Evolutionary conservation across 1,140 invertebrate genomes (phyloP).

Genomic region (Tigriopus japonicus): DNA sequence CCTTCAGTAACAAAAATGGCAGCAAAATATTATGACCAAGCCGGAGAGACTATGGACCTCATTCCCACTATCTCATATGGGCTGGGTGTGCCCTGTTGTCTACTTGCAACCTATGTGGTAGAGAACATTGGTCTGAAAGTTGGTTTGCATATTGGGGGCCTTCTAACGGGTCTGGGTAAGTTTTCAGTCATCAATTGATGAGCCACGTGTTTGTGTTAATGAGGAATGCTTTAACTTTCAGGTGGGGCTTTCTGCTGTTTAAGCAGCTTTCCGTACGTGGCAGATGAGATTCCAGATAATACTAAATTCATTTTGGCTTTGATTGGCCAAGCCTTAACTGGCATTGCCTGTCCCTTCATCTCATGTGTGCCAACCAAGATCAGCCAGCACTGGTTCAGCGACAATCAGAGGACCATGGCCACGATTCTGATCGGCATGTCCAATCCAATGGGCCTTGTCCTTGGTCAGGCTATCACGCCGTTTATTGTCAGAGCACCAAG

Average conservation of each 20-base stretch:
- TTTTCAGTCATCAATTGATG: background rate
- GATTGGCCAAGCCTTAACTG: conserved; percentile 1
- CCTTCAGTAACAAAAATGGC: conserved; percentile 2
- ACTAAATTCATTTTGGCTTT: conserved; percentile 1
- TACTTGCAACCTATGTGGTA: conserved; percentile 7
- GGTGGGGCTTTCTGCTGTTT: conserved; percentile 2
- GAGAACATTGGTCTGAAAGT: background rate
- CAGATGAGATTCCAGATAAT: background rate
- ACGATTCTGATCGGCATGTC: conserved; percentile 11
- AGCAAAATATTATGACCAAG: background rate
- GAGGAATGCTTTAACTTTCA: background rate
- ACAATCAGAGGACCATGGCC: conserved; percentile 7
- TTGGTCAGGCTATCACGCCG: conserved; percentile 3
- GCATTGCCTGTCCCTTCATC: conserved; percentile 13
- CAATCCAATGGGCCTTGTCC: conserved; percentile 7
- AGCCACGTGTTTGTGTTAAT: background rate
- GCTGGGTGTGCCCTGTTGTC: conserved; percentile 1
- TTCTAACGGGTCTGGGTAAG: conserved; percentile 1
- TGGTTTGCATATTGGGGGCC: background rate
- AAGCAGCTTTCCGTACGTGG: background rate
- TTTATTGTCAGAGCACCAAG: background rate
- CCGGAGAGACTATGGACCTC: conserved; percentile 1
- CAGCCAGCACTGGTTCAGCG: conserved; percentile 6
- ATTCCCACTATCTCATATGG: conserved; percentile 11
- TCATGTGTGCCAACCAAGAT: conserved; percentile 13